A percentile compares a stretch with the other conserved stretches of the same genome.
Evolutionary conservation across 1,140 invertebrate species (phyloP).

Genomic region (Pseudachorutes palmiensis): DNA sequence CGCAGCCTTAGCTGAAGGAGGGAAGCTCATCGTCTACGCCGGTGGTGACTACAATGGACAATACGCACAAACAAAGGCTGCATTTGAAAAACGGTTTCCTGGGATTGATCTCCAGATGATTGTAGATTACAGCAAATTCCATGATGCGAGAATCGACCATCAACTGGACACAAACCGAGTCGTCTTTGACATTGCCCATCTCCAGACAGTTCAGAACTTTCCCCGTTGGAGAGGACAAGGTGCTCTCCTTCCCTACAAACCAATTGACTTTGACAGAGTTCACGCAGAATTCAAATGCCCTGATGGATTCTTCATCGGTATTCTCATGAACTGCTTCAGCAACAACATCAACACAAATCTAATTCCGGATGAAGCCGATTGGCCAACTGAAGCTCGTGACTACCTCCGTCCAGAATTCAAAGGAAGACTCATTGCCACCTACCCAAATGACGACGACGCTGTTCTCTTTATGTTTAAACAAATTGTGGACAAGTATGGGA

Average conservation of each 20-base stretch:
- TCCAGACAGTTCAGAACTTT: conserved; percentile 13
- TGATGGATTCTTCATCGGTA: conserved; percentile 12
- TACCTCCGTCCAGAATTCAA: conserved; percentile 16
- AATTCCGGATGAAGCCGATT: conserved; percentile 7
- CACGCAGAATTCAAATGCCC: conserved; percentile 21
- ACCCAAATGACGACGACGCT: conserved; percentile 31
- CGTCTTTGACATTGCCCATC: background rate
- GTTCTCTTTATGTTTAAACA: conserved; percentile 19
- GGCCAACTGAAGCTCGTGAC: conserved; percentile 20
- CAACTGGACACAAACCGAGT: conserved; percentile 6
- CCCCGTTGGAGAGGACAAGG: conserved; percentile 14
- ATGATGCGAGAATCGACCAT: conserved; percentile 16
- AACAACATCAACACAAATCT: conserved; percentile 17
- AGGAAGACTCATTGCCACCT: conserved; percentile 15
- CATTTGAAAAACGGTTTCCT: background rate
- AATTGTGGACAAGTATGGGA: conserved; percentile 27
- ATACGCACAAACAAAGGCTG: background rate
- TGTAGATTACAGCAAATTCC: conserved; percentile 15
- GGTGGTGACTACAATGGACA: conserved; percentile 9
- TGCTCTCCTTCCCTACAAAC: conserved; percentile 18
- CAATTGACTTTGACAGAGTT: conserved; percentile 7
- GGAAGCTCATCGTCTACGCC: conserved; percentile 13
- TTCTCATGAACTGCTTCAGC: conserved; percentile 10
- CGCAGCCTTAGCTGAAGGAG: conserved; percentile 7
- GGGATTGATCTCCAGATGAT: conserved; percentile 12